These are phyloP conservation scores for Synergus japonicus DNA, from an alignment of 2,888 invertebrate species.

Conservation along the genomic window DNA sequence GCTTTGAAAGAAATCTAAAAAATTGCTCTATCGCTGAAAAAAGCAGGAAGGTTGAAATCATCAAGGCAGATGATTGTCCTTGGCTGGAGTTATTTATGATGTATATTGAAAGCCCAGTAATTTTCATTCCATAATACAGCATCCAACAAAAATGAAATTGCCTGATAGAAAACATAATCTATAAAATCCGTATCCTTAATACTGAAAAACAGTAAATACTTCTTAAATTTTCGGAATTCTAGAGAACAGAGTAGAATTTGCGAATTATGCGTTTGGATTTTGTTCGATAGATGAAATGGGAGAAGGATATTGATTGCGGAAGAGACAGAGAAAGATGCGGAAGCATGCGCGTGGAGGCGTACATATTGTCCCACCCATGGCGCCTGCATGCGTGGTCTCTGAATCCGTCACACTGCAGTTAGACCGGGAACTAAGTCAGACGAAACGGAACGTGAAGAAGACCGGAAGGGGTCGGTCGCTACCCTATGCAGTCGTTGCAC, in stretches of 20 bases:
- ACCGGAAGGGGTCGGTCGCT: conserved; percentile 33
- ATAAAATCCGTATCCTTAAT: background rate
- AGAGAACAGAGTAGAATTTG: background rate
- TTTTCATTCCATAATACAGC: background rate
- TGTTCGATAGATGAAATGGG: conserved; percentile 46
- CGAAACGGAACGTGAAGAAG: conserved; percentile 8
- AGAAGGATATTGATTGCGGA: conserved; percentile 69
- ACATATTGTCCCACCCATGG: conserved; percentile 78
- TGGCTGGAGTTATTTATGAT: conserved; percentile 15
- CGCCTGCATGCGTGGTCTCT: conserved; percentile 77
- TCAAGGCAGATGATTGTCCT: conserved; percentile 29
- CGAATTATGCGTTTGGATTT: conserved; percentile 28
- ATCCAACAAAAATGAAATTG: background rate
- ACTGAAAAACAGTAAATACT: background rate
- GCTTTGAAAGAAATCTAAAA: too few species aligned
- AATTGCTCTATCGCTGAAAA: background rate
- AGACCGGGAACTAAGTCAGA: conserved; percentile 43
- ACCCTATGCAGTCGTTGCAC: conserved; percentile 10
- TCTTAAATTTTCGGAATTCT: background rate
- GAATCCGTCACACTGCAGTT: conserved; percentile 53
- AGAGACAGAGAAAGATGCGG: conserved; percentile 52
- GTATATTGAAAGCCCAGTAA: background rate
- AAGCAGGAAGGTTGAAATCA: conserved; percentile 18
- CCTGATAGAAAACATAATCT: too few species aligned
- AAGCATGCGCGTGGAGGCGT: conserved; percentile 66